Evolutionary conservation across 2,888 invertebrate genomes (phyloP).

Genomic region (Seira musarum): DNA sequence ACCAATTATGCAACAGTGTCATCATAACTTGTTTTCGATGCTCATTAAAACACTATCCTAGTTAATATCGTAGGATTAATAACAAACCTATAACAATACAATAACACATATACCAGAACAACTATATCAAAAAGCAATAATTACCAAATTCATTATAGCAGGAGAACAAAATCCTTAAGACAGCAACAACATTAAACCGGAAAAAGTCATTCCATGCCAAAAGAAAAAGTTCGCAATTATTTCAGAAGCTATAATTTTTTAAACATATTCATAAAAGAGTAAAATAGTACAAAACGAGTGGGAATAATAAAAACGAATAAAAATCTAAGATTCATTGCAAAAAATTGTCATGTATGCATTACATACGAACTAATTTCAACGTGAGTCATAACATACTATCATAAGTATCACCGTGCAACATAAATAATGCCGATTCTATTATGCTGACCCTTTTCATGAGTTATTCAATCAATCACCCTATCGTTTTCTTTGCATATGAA

Average conservation of each 20-base stretch:
- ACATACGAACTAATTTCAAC: background rate
- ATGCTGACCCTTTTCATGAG: too few relatives aligned
- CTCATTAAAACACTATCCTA: constrained; percentile 63
- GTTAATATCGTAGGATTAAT: background rate
- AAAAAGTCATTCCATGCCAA: background rate
- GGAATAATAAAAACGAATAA: background rate
- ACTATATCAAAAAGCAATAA: background rate
- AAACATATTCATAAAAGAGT: background rate
- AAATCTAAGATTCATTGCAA: background rate
- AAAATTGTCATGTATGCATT: background rate
- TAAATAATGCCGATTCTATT: too few relatives aligned
- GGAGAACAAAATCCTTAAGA: background rate
- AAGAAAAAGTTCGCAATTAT: background rate
- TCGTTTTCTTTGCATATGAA: too few relatives aligned
- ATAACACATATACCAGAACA: background rate
- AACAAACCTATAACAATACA: background rate
- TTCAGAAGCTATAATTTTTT: background rate
- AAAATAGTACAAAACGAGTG: too few relatives aligned
- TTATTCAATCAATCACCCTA: too few relatives aligned
- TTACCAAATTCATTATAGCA: background rate
- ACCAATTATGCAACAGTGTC: constrained; percentile 57
- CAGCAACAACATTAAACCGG: background rate
- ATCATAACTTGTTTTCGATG: constrained; percentile 61
- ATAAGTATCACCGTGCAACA: too few relatives aligned
- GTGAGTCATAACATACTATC: too few relatives aligned